These are phyloP conservation scores for Dioctria linearis DNA, from an alignment of 2,888 invertebrate species.

Conservation along the genomic window DNA sequence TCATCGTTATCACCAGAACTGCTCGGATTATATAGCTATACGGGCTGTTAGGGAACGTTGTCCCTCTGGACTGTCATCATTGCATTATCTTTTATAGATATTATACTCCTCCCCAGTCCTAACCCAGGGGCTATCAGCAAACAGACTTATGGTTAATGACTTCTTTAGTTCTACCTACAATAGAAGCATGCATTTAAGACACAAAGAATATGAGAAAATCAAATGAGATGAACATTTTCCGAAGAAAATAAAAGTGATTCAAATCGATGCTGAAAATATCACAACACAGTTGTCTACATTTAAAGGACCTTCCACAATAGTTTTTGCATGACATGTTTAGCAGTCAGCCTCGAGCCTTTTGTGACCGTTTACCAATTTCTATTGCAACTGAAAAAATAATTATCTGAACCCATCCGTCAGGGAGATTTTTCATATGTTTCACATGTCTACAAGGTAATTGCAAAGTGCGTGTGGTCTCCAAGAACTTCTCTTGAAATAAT, in stretches of 20 bases:
- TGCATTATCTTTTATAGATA: background rate
- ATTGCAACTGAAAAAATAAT: background rate
- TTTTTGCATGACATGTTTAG: background rate
- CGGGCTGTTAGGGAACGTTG: background rate
- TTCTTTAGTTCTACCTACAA: background rate
- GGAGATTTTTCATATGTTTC: no score
- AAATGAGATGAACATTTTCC: conserved; percentile 3
- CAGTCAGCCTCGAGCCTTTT: no score
- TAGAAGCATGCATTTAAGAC: background rate
- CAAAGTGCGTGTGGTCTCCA: conserved; percentile 43
- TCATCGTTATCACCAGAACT: conserved; percentile 2
- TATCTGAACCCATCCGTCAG: no score
- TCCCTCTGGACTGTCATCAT: background rate
- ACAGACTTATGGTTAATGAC: background rate
- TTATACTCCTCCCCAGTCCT: background rate
- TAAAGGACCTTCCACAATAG: background rate
- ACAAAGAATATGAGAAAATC: background rate
- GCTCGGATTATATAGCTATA: background rate
- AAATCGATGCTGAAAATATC: background rate
- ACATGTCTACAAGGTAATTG: conserved; percentile 30
- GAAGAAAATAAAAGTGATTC: background rate
- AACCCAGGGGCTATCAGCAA: background rate
- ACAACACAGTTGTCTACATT: background rate
- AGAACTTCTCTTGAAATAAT: conserved; percentile 13
- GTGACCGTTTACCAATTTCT: background rate